Evolutionary conservation across 2,888 invertebrate species (phyloP), one percentile per base, ranked within the genome.

Genomic region (Oeneis ivallda): DNA sequence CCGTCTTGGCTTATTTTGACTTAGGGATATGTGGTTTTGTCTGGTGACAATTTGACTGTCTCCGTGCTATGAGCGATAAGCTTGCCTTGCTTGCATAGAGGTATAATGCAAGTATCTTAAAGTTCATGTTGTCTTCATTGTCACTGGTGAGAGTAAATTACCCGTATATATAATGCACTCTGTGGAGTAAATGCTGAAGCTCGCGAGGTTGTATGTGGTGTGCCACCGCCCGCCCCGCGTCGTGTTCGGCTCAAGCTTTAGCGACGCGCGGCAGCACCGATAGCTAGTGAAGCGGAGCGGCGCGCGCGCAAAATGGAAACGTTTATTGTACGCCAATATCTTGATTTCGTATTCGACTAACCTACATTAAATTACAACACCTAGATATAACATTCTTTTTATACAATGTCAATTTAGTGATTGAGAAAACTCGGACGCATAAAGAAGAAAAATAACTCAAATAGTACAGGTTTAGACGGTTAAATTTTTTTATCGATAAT

Each of bases 211-310:
- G 26, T 26, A 26, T 26, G 7, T 5, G 37, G 37, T 37, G 37
- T 37, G 37, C 17, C 15, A 10, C 15, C 9, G 2, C 47, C 17
- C 15, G 17, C 15, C 9, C 8, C 47, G 17, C 47, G 47, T 47
- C 9, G 8, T 15, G 17, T 17, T 9, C 15, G 47, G 9, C 17
- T 47, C 17, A 17, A 9, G 47, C 10, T 17, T 47, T 17, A 65
- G 47, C 64, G 61, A 53, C 66, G 64, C 69, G 68, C 65, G 71
- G 76, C 81, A 85, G 74, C 88, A 85, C 82, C 79, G 81, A 79
- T 89, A 78, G 45, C 76, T 79, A 79, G 72, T 85, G 82, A 80
- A 78, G 86, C 88, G 86, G 70, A 77, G 70, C 84, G 77, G 73
- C 75, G 74, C 76, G 73, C 77, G 78, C 80, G 75, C 75, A 75